Base-by-base conservation (phyloP, 2,797 vertebrate genomes). In the Sebastes oblongus region DNA sequence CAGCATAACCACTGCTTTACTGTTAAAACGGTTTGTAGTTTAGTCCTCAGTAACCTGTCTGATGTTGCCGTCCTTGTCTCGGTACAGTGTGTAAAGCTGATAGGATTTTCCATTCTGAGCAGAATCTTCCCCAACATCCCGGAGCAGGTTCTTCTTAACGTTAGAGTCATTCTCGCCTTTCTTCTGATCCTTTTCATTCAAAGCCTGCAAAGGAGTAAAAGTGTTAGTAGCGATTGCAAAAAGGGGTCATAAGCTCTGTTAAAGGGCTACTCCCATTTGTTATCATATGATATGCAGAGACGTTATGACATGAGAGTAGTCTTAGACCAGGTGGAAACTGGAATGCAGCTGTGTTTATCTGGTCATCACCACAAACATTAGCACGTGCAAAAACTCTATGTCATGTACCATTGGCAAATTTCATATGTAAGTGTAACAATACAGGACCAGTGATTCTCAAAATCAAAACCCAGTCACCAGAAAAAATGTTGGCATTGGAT, bases 11-110 rank as follows among this genome's bases (percentile, higher is more conserved):
- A n/a, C 25, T 27, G 42, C 16, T 46, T 59, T 16, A 20, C 14
- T 46, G 42, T 46, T 9, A 61, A 34, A 27, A 6, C 9, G 20
- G 20, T 16, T 7, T 13, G 3, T 34, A 54, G 11, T 5, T 30
- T 8, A 14, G 8, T 71, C 8, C 24, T 22, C 12, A 70, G 11
- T 91, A 80, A 98, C 98, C 97, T 98, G 97, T 95, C 94, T 96
- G 80, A 98, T 92, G 86, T 94, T 95, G 16, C 97, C 97, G 0
- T 97, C 95, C 89, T 95, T 96, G 22, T 96, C 97, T 8, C 97
- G 93, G 83, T 97, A 98, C 4, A 98, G 94, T 0, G 97, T 97
- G 86, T 97, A 98, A 0, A 98, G 95, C 89, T 97, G 97, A 87
- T 96, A 98, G 1, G 95, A 94, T 75, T 95, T 95, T 86, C 94